phyloP scores from a whole-genome alignment of 2,888 invertebrate species.

The Gastrophysa polygoni region DNA sequence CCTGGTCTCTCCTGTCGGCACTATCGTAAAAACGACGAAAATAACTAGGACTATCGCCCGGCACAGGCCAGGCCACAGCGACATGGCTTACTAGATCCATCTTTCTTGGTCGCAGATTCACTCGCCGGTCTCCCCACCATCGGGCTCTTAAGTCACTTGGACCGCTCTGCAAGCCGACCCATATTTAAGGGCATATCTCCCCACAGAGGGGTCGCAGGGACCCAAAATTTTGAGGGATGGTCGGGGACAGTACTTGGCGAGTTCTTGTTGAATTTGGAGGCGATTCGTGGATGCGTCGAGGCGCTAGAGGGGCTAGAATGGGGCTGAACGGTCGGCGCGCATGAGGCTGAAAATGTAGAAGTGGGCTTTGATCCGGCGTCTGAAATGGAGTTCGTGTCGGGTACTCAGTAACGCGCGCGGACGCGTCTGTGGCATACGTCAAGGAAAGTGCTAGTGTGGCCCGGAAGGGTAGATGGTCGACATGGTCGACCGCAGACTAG shows the following conservation, averaged over 20 bases:
- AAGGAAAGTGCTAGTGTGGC: conserved; percentile 50
- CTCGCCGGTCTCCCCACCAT: conserved; percentile 49
- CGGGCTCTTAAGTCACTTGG: conserved; percentile 39
- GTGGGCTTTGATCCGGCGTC: conserved; percentile 51
- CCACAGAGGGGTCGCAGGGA: conserved; percentile 17
- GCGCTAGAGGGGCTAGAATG: conserved; percentile 42
- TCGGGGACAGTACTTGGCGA: conserved; percentile 1
- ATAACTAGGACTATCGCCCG: conserved; percentile 53
- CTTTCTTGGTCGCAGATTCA: conserved; percentile 48
- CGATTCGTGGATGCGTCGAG: conserved; percentile 22
- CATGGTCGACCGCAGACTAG: conserved; percentile 56
- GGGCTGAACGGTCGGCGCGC: conserved; percentile 48
- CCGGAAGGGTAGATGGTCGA: conserved; percentile 53
- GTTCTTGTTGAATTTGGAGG: conserved; percentile 32
- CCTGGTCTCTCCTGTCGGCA: conserved; percentile 43
- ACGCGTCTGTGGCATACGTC: conserved; percentile 56
- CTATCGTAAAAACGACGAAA: conserved; percentile 47
- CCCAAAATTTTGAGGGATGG: conserved; percentile 10
- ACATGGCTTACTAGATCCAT: conserved; percentile 58
- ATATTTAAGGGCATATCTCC: conserved; percentile 33
- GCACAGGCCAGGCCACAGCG: conserved; percentile 58
- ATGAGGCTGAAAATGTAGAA: conserved; percentile 45
- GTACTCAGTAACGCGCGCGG: conserved; percentile 59
- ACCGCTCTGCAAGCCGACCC: conserved; percentile 30
- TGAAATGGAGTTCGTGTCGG: conserved; percentile 50